Evolutionary conservation across 2,888 invertebrate genomes (phyloP).

Genomic region (Hyalella azteca): DNA sequence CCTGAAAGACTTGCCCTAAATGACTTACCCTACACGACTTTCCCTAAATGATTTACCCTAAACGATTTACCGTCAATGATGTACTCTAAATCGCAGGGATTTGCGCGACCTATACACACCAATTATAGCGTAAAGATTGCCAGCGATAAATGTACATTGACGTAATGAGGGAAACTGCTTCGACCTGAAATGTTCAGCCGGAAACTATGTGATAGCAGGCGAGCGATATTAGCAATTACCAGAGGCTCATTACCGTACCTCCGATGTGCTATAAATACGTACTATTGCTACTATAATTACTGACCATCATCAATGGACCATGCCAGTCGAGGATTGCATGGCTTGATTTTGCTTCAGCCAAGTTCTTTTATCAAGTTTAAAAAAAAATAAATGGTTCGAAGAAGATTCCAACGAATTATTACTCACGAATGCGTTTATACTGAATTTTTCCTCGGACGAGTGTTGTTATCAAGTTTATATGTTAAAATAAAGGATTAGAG

Average conservation of each 20-base stretch:
- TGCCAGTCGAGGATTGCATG: not conserved
- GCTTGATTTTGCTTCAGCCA: not conserved
- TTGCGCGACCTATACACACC: not conserved
- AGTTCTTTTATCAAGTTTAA: not conserved
- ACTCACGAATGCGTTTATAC: not conserved
- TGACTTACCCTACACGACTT: too few relatives aligned
- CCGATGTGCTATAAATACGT: constrained; percentile 36
- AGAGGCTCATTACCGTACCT: constrained; percentile 30
- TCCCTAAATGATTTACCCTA: too few relatives aligned
- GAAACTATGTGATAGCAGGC: constrained; percentile 30
- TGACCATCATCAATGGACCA: constrained; percentile 18
- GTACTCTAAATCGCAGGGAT: constrained; percentile 1
- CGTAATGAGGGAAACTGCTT: not conserved
- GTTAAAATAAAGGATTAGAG: too few relatives aligned
- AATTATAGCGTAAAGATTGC: constrained; percentile 4
- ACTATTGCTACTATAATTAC: constrained; percentile 25
- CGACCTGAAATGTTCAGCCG: constrained; percentile 20
- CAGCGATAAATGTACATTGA: constrained; percentile 11
- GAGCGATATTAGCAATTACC: constrained; percentile 30
- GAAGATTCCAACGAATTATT: not conserved
- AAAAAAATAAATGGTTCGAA: not conserved
- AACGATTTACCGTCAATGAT: too few relatives aligned
- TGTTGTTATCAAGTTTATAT: too few relatives aligned
- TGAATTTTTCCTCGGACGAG: too few relatives aligned
- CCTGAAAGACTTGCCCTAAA: too few relatives aligned